Evolutionary conservation across 2,797 vertebrate genomes (phyloP), one percentile per base, ranked within the genome.

Genomic region (Bryconaethiops microstoma): DNA sequence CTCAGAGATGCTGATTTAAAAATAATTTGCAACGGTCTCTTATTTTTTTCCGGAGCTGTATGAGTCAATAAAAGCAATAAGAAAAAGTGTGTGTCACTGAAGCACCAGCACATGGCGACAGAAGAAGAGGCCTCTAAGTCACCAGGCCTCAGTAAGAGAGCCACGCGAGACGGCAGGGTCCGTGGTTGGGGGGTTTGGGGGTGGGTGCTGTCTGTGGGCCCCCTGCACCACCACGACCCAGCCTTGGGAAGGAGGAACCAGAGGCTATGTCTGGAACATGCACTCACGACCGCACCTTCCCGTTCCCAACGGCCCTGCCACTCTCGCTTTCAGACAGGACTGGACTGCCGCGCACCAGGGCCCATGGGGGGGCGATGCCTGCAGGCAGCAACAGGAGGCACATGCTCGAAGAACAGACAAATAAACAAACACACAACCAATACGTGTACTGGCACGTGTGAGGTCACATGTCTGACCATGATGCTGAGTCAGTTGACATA

Each of bases 271-370:
- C 70, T 83, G 55, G 74, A 83, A 74, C 83, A 79, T 25, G 81
- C 72, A 69, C 65, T 77, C 65, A 77, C 45, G 39, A 82, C 86
- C 82, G 83, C 86, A 88, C 76, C 84, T 88, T 87, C 85, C 83
- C 78, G 67, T 83, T 85, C 79, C 77, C 42, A 74, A 52, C 35
- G 48, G 63, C 55, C 69, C 17, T 76, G 65, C 23, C 77, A 84
- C 75, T 85, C 80, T 82, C 83, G 83, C 83, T 87, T 84, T 85
- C 81, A 80, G 71, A 70, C 62, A 60, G 40, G 77, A 69, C 35
- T 72, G 78, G 78, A 72, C 16, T 57, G 2, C 42, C 50, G 8
- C 64, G 74, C 35, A 48, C 63, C 40, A 48, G 14, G 23, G 29
- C 42, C 48, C 23, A 35, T 19, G 9, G 35, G 54, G 70, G 70